Percentiles rank a stretch among this genome's conserved stretches.
Evolutionary conservation across 2,888 invertebrate genomes (phyloP).

Genomic region (Drosophila atroscutellata): DNA sequence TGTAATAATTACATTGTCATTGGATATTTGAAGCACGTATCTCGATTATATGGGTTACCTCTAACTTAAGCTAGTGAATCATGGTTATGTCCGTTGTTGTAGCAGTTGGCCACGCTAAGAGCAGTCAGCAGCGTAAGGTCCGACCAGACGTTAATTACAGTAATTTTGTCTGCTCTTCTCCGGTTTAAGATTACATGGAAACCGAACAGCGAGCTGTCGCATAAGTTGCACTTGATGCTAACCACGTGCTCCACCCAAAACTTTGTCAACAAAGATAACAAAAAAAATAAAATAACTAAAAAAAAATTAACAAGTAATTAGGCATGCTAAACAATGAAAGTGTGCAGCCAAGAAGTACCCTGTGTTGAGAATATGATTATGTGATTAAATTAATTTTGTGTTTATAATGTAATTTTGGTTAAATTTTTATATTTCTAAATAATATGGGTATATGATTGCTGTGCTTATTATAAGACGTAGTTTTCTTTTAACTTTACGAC

Average conservation of each 20-base stretch:
- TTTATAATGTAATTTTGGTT: neutral
- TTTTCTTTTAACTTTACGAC: neutral
- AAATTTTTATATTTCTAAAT: neutral
- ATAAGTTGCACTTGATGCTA: constrained; percentile 45
- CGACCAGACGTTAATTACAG: constrained; percentile 56
- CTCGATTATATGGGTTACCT: neutral
- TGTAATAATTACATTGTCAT: constrained; percentile 20
- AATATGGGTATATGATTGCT: neutral
- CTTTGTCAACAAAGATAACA: constrained; percentile 57
- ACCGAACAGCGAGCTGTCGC: constrained; percentile 19
- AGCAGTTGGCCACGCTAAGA: constrained; percentile 22
- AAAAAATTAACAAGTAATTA: constrained; percentile 15
- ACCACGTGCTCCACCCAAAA: constrained; percentile 62
- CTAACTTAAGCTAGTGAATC: constrained; percentile 31
- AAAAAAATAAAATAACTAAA: constrained; percentile 20
- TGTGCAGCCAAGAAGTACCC: constrained; percentile 14
- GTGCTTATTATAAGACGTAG: neutral
- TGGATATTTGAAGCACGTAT: neutral
- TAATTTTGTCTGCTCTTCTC: constrained; percentile 49
- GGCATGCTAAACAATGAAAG: neutral
- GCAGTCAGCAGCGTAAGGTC: constrained; percentile 14
- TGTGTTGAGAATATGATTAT: neutral
- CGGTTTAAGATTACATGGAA: neutral
- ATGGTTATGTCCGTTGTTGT: constrained; percentile 41
- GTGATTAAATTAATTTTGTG: neutral